Base-by-base conservation (phyloP, 2,113 vertebrate species). In the Pavo muticus region DNA sequence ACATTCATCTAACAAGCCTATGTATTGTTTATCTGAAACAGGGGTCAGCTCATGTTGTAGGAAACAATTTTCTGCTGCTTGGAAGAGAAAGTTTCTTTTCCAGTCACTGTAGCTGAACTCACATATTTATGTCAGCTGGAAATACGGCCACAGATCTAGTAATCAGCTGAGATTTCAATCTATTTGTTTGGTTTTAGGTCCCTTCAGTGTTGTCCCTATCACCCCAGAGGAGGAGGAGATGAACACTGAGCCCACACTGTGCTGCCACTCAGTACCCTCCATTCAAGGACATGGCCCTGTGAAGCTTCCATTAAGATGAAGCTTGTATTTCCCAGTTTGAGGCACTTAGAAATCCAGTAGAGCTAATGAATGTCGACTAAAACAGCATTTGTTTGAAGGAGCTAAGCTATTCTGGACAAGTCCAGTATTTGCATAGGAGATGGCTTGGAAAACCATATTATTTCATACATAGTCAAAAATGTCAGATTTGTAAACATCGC, bases 271-370 rank as follows among this genome's bases (percentile, higher is more conserved):
- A 1, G 0, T 23, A 59, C 67, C 3, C 18, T 52, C n/a, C 16
- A 56, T 0, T 0, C 18, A 76, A 79, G 8, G 27, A 59, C 2
- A 3, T 1, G 4, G 30, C 18, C 11, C 10, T 48, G 14, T 10
- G 29, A 73, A 76, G 30, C 20, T 37, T 79, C 27, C 68, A 65
- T 8, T 35, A 78, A 47, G 81, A 2, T 9, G 61, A 67, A 95
- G 42, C 14, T 70, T 0, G 0, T 37, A 40, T 54, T 85, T 79
- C 17, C 27, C 23, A 52, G 1, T 18, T 13, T 30, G 40, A 90
- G 37, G 3, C 5, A 72, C 10, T 69, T 47, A 2, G 42, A 39
- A 71, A 21, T 83, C 75, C 59, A 65, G 1, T 7, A 16, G 15
- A 14, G 4, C 10, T 73, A 42, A 50, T 3, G 42, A n/a, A 30